A percentile compares a stretch with the other conserved stretches of the same genome.
Evolutionary conservation across 2,113 vertebrate genomes (phyloP).

Genomic region (Sinocyclocheilus rhinocerous): DNA sequence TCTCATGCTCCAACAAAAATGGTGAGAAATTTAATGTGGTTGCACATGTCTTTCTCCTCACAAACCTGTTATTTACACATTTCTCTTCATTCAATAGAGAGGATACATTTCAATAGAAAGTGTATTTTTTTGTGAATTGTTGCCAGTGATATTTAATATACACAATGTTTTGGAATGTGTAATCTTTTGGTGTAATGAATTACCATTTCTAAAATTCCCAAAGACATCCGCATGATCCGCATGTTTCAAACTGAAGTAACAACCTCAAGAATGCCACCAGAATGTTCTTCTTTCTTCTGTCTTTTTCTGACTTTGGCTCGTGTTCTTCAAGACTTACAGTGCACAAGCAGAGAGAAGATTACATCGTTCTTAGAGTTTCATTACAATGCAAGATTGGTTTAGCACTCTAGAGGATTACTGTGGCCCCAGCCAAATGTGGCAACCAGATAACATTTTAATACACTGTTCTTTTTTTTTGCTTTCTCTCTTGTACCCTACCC

Average conservation of each 20-base stretch:
- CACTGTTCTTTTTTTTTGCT: constrained; percentile 47
- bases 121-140: not conserved
- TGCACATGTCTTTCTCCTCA: too few species aligned
- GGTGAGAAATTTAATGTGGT: too few species aligned
- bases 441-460: constrained; percentile 55
- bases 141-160: not conserved
- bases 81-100: not conserved
- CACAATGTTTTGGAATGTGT: not conserved
- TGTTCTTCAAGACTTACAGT: constrained; percentile 42
- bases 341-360: constrained; percentile 49
- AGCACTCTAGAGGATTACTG: constrained; percentile 49
- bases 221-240: not conserved
- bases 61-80: too few species aligned
- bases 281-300: constrained; percentile 5
- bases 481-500: constrained; percentile 37
- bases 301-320: constrained; percentile 22
- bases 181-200: not conserved
- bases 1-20: too few species aligned
- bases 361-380: constrained; percentile 49
- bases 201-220: not conserved
- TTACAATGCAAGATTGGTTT: constrained; percentile 54
- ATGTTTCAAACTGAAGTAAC: not conserved
- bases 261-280: constrained; percentile 3
- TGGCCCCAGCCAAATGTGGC: constrained; percentile 53
- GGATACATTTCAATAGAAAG: not conserved